Evolutionary conservation across 2,888 invertebrate genomes (phyloP), one percentile per base, ranked within the genome.

Genomic region (Aelia acuminata): DNA sequence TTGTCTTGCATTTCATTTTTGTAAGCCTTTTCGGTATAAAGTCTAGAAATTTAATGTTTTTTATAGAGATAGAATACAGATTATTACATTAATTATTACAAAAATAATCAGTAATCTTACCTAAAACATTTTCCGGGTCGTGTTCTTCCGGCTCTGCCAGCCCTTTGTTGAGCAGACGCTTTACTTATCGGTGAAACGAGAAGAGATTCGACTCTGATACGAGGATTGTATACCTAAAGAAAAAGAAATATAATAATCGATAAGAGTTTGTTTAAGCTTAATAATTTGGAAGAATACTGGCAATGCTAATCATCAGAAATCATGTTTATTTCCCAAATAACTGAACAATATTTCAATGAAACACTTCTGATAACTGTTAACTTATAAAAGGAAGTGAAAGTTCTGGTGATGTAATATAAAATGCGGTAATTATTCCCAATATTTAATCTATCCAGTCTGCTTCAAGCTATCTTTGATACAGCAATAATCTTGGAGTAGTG

Each of bases 1-100:
- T 99, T 98, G 91, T 99, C 98, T 91, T 99, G 99, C 99, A 99
- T 99, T 93, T 99, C 99, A 91, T 97, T 95, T 91, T 97, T 97
- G 93, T 98, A 99, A 0, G 98, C 98, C 91, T 97, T 97, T 92
- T 98, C 99, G 0, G 99, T 99, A 92, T 99, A 98, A 0, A 98
- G 93, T 63, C 98, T 94, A 90, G 89, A 90, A 84, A 88, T 88
- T 50, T 13, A 7, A 63, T n/a, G 43, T 31, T 5, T 13, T 31
- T 8, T 26, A 15, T 26, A 57, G 26, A 57, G 15, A 49, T n/a
- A n/a, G n/a, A 53, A 53, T n/a, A 8, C 8, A 53, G n/a, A 53
- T 53, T 5, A 18, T 48, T 13, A 2, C 7, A 7, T 7, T 43
- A 43, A 43, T 43, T 43, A 43, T 43, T 43, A 7, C 10, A 43